phyloP scores from a whole-genome alignment of 2,888 invertebrate species.

The Tryphoninae sp. region DNA sequence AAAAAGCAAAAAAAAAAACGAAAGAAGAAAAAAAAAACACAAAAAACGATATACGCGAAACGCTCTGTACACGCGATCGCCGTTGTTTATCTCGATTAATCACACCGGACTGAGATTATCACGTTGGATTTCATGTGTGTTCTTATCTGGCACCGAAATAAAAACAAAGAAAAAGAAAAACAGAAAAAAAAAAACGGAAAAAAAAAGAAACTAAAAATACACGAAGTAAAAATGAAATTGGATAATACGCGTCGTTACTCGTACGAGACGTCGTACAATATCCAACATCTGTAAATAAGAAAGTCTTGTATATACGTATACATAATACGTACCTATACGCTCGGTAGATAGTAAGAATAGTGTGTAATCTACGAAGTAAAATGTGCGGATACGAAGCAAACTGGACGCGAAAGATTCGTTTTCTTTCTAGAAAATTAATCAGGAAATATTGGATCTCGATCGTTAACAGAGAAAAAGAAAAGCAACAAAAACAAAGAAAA shows the following conservation, averaged over 20 bases:
- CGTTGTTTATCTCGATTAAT: constrained; percentile 44
- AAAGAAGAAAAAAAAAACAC: too few species aligned
- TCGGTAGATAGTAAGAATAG: constrained; percentile 68
- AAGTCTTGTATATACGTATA: constrained; percentile 70
- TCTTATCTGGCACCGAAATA: constrained; percentile 43
- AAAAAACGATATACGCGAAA: constrained; percentile 14
- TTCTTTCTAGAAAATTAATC: background rate
- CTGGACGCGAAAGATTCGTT: constrained; percentile 31
- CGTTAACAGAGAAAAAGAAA: background rate
- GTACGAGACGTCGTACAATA: constrained; percentile 32
- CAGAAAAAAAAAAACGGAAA: constrained; percentile 21
- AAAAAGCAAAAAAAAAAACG: too few species aligned
- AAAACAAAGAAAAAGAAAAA: constrained; percentile 22
- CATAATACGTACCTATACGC: constrained; percentile 71
- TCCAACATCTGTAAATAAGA: constrained; percentile 71
- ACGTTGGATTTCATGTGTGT: constrained; percentile 45
- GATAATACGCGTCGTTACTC: constrained; percentile 34
- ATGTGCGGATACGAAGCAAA: constrained; percentile 41
- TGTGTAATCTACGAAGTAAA: constrained; percentile 69
- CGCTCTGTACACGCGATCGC: constrained; percentile 47
- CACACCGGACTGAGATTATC: constrained; percentile 53
- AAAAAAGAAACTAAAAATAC: constrained; percentile 26
- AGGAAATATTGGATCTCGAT: constrained; percentile 19
- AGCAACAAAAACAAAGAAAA: background rate
- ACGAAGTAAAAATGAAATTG: background rate